Conservation (phyloP, 37 sponge, comb jelly and placozoan species). For the Cladorhizidae sp. region DNA sequence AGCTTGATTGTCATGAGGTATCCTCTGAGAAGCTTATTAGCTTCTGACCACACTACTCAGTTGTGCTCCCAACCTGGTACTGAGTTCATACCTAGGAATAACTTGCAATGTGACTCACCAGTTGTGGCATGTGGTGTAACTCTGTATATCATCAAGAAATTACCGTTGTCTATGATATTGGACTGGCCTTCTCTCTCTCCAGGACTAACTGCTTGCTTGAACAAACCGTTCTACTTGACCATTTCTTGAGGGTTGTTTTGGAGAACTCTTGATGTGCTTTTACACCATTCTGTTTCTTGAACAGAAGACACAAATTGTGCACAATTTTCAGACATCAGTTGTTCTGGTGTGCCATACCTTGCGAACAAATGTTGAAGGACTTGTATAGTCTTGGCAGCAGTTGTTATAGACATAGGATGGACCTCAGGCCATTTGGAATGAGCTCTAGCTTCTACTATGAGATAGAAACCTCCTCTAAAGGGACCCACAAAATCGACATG, state of each 20-base stretch:
- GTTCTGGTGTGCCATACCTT: conserved; percentile 41
- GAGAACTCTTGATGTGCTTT: conserved; percentile 34
- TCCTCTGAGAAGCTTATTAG: conserved; percentile 1
- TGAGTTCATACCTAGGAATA: conserved; percentile 18
- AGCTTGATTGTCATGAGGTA: neutral
- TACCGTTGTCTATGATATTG: neutral
- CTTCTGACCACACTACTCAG: neutral
- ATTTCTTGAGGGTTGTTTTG: conserved; percentile 54
- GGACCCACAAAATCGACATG: conserved; percentile 38
- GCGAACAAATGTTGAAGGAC: conserved; percentile 47
- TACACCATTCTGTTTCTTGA: conserved; percentile 27
- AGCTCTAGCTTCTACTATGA: conserved; percentile 7
- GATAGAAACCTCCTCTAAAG: conserved; percentile 2
- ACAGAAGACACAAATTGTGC: conserved; percentile 9
- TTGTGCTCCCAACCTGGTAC: neutral
- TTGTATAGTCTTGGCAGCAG: conserved; percentile 17
- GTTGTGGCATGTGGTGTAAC: conserved; percentile 35
- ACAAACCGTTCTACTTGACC: conserved; percentile 57
- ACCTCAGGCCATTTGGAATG: conserved; percentile 50
- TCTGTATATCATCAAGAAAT: conserved; percentile 34
- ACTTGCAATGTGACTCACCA: conserved; percentile 31
- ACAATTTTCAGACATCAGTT: conserved; percentile 44
- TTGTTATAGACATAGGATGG: conserved; percentile 23
- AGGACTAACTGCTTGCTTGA: conserved; percentile 17
- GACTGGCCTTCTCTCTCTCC: too few species aligned